Conservation (phyloP, 1,140 invertebrate species). For the Colletes gigas region DNA sequence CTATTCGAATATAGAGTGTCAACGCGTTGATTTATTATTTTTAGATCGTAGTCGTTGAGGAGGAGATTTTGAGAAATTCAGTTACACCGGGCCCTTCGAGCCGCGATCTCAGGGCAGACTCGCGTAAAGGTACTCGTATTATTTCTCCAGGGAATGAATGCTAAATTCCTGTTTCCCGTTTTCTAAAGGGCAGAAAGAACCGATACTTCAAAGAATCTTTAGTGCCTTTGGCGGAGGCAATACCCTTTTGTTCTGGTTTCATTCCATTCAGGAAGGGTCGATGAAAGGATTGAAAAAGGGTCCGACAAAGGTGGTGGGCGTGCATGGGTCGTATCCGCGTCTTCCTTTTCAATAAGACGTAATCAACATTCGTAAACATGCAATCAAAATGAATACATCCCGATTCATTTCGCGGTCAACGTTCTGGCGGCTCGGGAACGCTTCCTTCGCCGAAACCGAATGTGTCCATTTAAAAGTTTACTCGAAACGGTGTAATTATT, state of each 20-base stretch:
- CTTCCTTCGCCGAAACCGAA: neutral
- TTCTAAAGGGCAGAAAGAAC: conserved; percentile 44
- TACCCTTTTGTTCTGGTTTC: conserved; percentile 62
- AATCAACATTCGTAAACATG: conserved; percentile 66
- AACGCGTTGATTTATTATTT: no score
- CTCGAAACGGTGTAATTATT: no score
- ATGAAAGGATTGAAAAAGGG: conserved; percentile 65
- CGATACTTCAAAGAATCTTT: conserved; percentile 64
- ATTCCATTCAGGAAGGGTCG: conserved; percentile 50
- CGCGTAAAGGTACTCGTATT: conserved; percentile 30
- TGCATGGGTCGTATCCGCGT: conserved; percentile 57
- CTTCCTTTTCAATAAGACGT: conserved; percentile 47
- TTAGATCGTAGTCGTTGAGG: no score
- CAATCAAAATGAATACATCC: conserved; percentile 59
- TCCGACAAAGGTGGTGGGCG: conserved; percentile 60
- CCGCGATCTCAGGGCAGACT: neutral
- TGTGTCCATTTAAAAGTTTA: no score
- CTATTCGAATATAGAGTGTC: no score
- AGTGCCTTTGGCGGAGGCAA: conserved; percentile 53
- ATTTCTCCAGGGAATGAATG: conserved; percentile 58
- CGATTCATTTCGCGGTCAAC: conserved; percentile 47
- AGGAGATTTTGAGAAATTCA: neutral
- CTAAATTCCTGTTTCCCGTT: conserved; percentile 54
- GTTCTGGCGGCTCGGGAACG: conserved; percentile 36
- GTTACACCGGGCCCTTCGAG: neutral